Percentiles rank a stretch among this genome's conserved stretches.
Evolutionary conservation across 2,113 vertebrate genomes (phyloP).

Genomic region (Seriola quinqueradiata): DNA sequence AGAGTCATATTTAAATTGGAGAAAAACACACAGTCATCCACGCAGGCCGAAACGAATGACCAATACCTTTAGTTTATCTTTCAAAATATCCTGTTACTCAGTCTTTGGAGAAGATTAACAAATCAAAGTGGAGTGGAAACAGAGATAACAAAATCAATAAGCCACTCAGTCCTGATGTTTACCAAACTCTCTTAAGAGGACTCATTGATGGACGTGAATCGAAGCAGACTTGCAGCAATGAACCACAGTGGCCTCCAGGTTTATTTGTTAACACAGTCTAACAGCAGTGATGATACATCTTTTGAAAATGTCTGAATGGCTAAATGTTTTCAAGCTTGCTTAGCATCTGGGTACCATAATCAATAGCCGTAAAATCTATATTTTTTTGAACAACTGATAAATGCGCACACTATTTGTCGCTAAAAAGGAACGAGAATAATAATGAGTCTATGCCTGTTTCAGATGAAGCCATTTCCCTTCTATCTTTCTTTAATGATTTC

Average conservation of each 20-base stretch:
- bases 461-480: no score
- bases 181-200: conserved; percentile 67
- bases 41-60: conserved; percentile 30
- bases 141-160: conserved; percentile 77
- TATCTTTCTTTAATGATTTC: background rate
- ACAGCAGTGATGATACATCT: conserved; percentile 10
- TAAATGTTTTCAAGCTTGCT: conserved; percentile 6
- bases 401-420: background rate
- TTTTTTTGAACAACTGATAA: background rate
- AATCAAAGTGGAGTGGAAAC: conserved; percentile 69
- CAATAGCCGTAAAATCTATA: background rate
- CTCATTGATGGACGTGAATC: conserved; percentile 70
- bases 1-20: background rate
- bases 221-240: conserved; percentile 51
- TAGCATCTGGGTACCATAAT: background rate
- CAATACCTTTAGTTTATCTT: conserved; percentile 45
- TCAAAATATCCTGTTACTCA: conserved; percentile 48
- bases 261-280: conserved; percentile 48
- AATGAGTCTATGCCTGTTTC: background rate
- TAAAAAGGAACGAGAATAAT: background rate
- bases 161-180: conserved; percentile 70
- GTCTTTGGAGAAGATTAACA: conserved; percentile 68
- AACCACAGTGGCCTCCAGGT: conserved; percentile 29
- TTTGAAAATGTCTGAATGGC: background rate
- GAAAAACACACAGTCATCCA: conserved; percentile 13